Conservation (phyloP, 2,888 invertebrate genomes). For the Aelia acuminata region DNA sequence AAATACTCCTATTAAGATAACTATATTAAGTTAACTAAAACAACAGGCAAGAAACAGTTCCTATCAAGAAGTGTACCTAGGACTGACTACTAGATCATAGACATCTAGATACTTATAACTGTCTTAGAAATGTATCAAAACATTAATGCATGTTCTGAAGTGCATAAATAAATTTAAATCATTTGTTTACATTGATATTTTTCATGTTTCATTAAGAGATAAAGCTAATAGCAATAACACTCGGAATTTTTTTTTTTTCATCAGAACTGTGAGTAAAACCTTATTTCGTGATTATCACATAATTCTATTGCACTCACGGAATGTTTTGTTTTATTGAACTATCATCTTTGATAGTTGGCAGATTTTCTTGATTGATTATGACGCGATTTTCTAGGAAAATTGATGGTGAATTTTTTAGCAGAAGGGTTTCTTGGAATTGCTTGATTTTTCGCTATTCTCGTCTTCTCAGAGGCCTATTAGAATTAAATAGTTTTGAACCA, state of each 20-base stretch:
- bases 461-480: conserved; percentile 18
- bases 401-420: not conserved
- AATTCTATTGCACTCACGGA: not conserved
- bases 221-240: too few species aligned
- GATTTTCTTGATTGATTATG: not conserved
- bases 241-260: too few species aligned
- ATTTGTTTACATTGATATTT: not conserved
- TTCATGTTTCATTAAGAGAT: not conserved
- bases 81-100: not conserved
- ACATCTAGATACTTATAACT: not conserved
- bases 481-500: not conserved
- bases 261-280: not conserved
- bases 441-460: not conserved
- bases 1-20: too few species aligned
- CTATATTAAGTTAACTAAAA: too few species aligned
- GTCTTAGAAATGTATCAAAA: not conserved
- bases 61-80: too few species aligned
- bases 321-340: not conserved
- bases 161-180: not conserved
- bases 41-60: too few species aligned
- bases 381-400: not conserved
- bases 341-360: not conserved
- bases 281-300: not conserved
- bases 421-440: not conserved
- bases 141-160: not conserved